A percentile compares a stretch with the other conserved stretches of the same genome.
These are phyloP conservation scores for Diabrotica virgifera DNA, from an alignment of 1,140 invertebrate species.

Conservation along the genomic window DNA sequence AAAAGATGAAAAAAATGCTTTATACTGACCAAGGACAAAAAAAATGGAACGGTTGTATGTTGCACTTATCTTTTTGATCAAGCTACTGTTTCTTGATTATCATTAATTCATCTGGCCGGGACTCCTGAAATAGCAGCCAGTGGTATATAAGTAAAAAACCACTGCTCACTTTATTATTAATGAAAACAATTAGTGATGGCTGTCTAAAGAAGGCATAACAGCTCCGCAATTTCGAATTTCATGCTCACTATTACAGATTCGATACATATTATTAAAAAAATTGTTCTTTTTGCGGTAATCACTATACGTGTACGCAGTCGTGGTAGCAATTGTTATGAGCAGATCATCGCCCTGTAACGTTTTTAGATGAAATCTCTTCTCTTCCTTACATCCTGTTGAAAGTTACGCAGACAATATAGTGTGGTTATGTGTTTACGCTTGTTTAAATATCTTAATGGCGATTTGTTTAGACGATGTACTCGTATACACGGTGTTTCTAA, in stretches of 20 bases:
- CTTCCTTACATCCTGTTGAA: neutral
- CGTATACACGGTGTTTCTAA: too few species aligned
- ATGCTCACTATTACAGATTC: slow-evolving; percentile 45
- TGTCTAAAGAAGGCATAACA: slow-evolving; percentile 14
- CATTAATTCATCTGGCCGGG: slow-evolving; percentile 5
- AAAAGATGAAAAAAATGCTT: too few species aligned
- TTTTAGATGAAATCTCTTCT: neutral
- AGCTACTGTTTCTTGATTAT: slow-evolving; percentile 1
- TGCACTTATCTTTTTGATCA: too few species aligned
- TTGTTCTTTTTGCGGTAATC: slow-evolving; percentile 3
- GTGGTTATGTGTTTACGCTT: too few species aligned
- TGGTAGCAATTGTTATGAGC: neutral
- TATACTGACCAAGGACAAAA: too few species aligned
- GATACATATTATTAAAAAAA: slow-evolving; percentile 40
- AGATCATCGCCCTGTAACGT: neutral
- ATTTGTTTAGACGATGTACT: too few species aligned
- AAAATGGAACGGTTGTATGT: too few species aligned
- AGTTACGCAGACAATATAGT: neutral
- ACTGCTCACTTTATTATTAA: slow-evolving; percentile 4
- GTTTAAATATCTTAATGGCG: too few species aligned
- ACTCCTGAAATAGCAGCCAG: neutral
- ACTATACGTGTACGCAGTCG: neutral
- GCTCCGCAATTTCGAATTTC: slow-evolving; percentile 43
- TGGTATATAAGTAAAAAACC: slow-evolving; percentile 4
- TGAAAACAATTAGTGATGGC: slow-evolving; percentile 16